Percentiles rank a stretch among this genome's conserved stretches.
Evolutionary conservation across 2,113 vertebrate genomes (phyloP).

Genomic region (Prionailurus viverrinus): DNA sequence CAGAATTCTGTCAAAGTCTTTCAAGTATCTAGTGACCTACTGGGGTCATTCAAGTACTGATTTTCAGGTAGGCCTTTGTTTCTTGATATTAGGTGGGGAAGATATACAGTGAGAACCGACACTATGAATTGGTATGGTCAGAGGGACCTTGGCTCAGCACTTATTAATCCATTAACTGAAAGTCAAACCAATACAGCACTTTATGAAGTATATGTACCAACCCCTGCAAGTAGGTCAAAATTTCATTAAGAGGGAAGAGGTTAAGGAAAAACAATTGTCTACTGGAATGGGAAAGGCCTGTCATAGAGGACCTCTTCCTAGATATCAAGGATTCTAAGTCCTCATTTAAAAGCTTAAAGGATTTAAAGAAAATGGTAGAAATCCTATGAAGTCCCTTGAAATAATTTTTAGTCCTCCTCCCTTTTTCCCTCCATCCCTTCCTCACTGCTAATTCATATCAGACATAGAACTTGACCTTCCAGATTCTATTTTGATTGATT

Average conservation of each 20-base stretch:
- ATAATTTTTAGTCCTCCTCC: not conserved
- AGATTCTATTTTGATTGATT: not conserved
- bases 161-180: conserved; percentile 1
- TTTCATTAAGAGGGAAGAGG: not conserved
- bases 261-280: not conserved
- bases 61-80: not conserved
- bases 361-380: not conserved
- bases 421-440: not conserved
- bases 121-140: not conserved
- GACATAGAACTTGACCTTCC: not conserved
- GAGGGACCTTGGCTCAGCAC: not conserved
- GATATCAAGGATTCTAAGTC: not conserved
- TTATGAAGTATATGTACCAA: not conserved
- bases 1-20: not conserved
- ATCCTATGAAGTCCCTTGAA: not conserved
- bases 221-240: not conserved
- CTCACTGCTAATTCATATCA: not conserved
- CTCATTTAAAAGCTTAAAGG: not conserved
- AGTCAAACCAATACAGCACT: not conserved
- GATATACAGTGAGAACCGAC: not conserved
- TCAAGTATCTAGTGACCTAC: not conserved
- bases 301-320: not conserved
- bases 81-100: not conserved
- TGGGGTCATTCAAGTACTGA: not conserved
- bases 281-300: not conserved